phyloP scores from a whole-genome alignment of 2,888 invertebrate species.

The Epirrhoe tristata region DNA sequence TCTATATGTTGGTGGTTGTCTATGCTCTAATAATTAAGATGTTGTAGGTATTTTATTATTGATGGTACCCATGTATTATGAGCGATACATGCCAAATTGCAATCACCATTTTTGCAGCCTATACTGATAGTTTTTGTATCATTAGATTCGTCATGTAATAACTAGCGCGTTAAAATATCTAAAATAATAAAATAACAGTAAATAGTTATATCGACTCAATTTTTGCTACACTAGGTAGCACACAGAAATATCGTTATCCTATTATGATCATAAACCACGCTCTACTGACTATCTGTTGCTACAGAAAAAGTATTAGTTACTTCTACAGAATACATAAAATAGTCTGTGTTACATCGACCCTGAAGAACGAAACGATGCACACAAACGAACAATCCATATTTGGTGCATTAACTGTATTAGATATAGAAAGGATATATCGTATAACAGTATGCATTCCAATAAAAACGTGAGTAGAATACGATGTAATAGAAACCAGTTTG shows the following conservation, averaged over 20 bases:
- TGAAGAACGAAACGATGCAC: conserved; percentile 57
- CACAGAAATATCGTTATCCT: conserved; percentile 3
- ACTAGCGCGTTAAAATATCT: too few relatives aligned
- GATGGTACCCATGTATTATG: background rate
- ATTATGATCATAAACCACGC: conserved; percentile 49
- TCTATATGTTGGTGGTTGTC: conserved; percentile 10
- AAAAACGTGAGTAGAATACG: conserved; percentile 54
- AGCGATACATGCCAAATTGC: background rate
- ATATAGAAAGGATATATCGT: conserved; percentile 56
- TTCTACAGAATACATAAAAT: conserved; percentile 21
- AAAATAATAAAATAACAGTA: background rate
- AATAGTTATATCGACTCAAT: conserved; percentile 3
- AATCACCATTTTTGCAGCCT: background rate
- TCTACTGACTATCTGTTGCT: conserved; percentile 50
- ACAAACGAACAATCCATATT: conserved; percentile 54
- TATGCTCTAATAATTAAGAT: background rate
- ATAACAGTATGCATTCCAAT: conserved; percentile 57
- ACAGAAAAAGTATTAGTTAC: conserved; percentile 11
- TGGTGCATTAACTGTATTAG: conserved; percentile 57
- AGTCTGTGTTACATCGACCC: conserved; percentile 64
- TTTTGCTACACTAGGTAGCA: background rate
- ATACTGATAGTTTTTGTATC: too few relatives aligned
- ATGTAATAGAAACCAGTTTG: conserved; percentile 37
- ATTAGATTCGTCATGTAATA: too few relatives aligned
- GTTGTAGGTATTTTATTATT: conserved; percentile 7